Conservation (phyloP, 1,140 invertebrate genomes). For the Drosophila pachea region DNA sequence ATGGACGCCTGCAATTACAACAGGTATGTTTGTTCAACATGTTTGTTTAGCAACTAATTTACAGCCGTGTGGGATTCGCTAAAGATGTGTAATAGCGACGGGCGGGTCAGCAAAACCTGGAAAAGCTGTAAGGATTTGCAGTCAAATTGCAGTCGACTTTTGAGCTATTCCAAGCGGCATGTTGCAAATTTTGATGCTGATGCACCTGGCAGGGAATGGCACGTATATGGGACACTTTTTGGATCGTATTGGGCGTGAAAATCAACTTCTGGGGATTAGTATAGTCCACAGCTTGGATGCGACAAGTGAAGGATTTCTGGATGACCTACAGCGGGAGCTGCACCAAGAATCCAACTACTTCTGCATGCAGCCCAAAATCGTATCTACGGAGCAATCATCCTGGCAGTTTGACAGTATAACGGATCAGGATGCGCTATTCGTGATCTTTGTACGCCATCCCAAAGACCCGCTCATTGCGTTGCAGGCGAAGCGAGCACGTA, state of each 20-base stretch:
- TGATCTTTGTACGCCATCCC: conserved; percentile 51
- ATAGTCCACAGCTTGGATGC: conserved; percentile 42
- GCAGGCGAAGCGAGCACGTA: conserved; percentile 35
- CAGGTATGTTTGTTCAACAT: conserved; percentile 83
- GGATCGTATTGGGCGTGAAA: conserved; percentile 35
- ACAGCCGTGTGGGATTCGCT: conserved; percentile 16
- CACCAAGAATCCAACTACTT: conserved; percentile 41
- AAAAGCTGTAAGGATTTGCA: background rate
- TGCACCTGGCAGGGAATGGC: background rate
- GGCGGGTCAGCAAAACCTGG: background rate
- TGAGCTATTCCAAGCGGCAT: conserved; percentile 20
- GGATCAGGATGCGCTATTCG: conserved; percentile 41
- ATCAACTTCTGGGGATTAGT: conserved; percentile 37
- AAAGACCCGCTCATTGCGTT: conserved; percentile 35
- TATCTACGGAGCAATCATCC: conserved; percentile 11
- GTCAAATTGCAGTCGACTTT: conserved; percentile 1
- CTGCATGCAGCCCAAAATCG: conserved; percentile 41
- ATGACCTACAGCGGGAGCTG: conserved; percentile 30
- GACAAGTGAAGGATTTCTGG: conserved; percentile 10
- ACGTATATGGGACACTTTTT: conserved; percentile 39
- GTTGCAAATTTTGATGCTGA: conserved; percentile 26
- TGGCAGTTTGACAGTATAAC: conserved; percentile 22
- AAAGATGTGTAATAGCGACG: conserved; percentile 50
- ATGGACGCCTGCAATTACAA: conserved; percentile 96
- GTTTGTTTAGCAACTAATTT: conserved; percentile 15